Conservation (phyloP, 2,113 vertebrate genomes). For the Saguinus imperator region DNA sequence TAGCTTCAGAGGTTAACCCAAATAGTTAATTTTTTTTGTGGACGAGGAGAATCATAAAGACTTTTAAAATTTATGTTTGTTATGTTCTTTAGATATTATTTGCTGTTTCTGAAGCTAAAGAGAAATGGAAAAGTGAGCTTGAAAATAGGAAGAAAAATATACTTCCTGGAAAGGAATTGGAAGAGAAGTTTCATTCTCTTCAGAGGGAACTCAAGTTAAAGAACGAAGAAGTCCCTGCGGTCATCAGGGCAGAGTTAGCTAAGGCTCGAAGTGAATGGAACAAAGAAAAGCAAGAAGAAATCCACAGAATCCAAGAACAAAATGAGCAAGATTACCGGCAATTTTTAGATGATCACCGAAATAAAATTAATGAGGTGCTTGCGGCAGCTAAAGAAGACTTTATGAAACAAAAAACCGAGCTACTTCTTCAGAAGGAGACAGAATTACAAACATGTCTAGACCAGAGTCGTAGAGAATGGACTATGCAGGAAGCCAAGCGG, state of each 20-base stretch:
- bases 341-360: slow-evolving; percentile 88
- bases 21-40: not conserved
- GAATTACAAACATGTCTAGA: slow-evolving; percentile 85
- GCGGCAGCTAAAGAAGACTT: slow-evolving; percentile 86
- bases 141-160: slow-evolving; percentile 77
- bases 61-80: not conserved
- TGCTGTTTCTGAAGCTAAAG: slow-evolving; percentile 86
- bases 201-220: slow-evolving; percentile 87
- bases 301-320: slow-evolving; percentile 85
- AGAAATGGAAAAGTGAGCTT: slow-evolving; percentile 86
- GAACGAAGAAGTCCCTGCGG: slow-evolving; percentile 85
- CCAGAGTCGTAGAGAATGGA: slow-evolving; percentile 87
- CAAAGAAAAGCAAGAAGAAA: slow-evolving; percentile 93
- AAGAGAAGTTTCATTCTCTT: slow-evolving; percentile 87
- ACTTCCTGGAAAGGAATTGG: slow-evolving; percentile 80
- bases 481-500: slow-evolving; percentile 81
- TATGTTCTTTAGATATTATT: slow-evolving; percentile 74
- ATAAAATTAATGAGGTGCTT: slow-evolving; percentile 87
- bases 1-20: not conserved
- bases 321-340: slow-evolving; percentile 88
- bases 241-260: slow-evolving; percentile 92
- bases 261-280: slow-evolving; percentile 91
- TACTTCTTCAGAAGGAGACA: slow-evolving; percentile 87
- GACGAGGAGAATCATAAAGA: not conserved
- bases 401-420: slow-evolving; percentile 85